These are phyloP conservation scores for Caenorhabditis drosophilae DNA, from an alignment of 2,888 invertebrate species.

Conservation along the genomic window DNA sequence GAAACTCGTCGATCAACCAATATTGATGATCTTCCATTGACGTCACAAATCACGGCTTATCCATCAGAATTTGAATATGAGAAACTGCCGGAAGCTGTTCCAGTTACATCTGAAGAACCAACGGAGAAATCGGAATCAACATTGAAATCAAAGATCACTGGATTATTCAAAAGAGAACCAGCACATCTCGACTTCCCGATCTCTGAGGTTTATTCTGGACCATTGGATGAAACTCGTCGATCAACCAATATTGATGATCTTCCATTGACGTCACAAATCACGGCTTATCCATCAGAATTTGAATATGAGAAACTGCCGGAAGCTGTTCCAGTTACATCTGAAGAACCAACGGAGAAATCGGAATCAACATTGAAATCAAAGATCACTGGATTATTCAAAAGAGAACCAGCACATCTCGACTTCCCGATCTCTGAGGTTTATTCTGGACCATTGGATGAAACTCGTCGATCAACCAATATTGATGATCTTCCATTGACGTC, in stretches of 20 bases:
- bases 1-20: slow-evolving; percentile 14
- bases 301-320: slow-evolving; percentile 19
- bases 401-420: slow-evolving; percentile 40
- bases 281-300: slow-evolving; percentile 17
- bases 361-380: slow-evolving; percentile 13
- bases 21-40: slow-evolving; percentile 38
- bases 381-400: slow-evolving; percentile 25
- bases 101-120: slow-evolving; percentile 17
- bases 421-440: slow-evolving; percentile 44
- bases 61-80: slow-evolving; percentile 20
- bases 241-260: slow-evolving; percentile 14
- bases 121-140: slow-evolving; percentile 14
- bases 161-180: slow-evolving; percentile 25
- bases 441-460: slow-evolving; percentile 38
- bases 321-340: slow-evolving; percentile 14
- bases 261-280: slow-evolving; percentile 9
- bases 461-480: slow-evolving; percentile 15
- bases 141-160: slow-evolving; percentile 16
- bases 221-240: slow-evolving; percentile 25
- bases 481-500: slow-evolving; percentile 28
- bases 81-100: slow-evolving; percentile 16
- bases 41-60: slow-evolving; percentile 6
- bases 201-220: slow-evolving; percentile 44
- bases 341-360: slow-evolving; percentile 16
- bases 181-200: slow-evolving; percentile 47